phyloP scores from a whole-genome alignment of 2,797 vertebrate species.

The Anomalospiza imberbis region DNA sequence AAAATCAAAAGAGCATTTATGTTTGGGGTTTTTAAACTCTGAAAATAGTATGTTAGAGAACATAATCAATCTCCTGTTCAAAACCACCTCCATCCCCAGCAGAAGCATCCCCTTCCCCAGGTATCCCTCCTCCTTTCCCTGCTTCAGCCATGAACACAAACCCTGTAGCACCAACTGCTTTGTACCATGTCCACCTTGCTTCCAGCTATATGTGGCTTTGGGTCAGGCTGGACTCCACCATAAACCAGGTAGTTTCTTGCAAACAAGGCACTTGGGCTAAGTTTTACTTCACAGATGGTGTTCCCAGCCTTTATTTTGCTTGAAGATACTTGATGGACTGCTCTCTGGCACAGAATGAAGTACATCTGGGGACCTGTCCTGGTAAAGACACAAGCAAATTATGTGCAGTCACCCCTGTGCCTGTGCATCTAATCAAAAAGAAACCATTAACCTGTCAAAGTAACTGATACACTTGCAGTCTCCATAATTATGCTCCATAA shows the following conservation, averaged over 20 bases:
- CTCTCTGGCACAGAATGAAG: background rate
- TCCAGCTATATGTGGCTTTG: background rate
- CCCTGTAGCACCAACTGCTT: background rate
- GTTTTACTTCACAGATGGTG: constrained; percentile 12
- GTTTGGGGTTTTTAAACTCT: background rate
- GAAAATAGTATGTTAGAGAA: background rate
- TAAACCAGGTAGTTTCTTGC: background rate
- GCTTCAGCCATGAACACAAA: background rate
- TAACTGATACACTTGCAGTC: background rate
- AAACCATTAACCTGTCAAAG: constrained; percentile 20
- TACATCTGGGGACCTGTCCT: constrained; percentile 26
- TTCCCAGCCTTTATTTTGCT: constrained; percentile 21
- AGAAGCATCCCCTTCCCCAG: background rate
- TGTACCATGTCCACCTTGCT: background rate
- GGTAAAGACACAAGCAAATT: constrained; percentile 29
- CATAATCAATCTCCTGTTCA: background rate
- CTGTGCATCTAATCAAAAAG: constrained; percentile 48
- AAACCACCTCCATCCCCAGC: background rate
- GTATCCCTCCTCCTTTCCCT: background rate
- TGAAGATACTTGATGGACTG: constrained; percentile 14
- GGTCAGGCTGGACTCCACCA: background rate
- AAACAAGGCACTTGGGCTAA: background rate
- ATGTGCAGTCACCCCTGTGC: constrained; percentile 41
- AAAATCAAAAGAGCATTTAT: background rate
- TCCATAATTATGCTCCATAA: background rate